Evolutionary conservation across 2,797 vertebrate species (phyloP).

Genomic region (Siniperca undulata): DNA sequence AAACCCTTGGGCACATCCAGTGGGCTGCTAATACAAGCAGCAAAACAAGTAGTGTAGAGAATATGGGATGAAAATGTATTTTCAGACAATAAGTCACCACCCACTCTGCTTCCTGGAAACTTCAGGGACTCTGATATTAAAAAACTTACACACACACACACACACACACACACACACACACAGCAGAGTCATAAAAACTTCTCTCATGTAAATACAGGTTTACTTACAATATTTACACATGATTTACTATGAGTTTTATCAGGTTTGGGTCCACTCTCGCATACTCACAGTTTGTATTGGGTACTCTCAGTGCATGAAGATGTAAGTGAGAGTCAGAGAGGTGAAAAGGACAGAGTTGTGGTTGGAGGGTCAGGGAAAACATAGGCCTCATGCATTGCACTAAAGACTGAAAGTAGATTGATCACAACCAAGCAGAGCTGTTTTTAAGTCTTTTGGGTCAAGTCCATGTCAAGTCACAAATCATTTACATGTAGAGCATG

Average conservation of each 20-base stretch:
- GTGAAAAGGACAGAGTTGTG: conserved; percentile 23
- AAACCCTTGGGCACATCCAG: conserved; percentile 60
- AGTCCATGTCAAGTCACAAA: background rate
- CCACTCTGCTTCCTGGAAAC: conserved; percentile 57
- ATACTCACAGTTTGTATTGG: background rate
- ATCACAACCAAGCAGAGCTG: background rate
- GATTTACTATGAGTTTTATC: background rate
- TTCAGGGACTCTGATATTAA: conserved; percentile 59
- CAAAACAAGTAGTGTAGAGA: conserved; percentile 58
- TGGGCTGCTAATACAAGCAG: conserved; percentile 67
- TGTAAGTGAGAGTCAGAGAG: conserved; percentile 12
- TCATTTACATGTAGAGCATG: background rate
- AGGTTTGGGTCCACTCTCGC: conserved; percentile 14
- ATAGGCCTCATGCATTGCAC: background rate
- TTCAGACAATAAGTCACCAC: conserved; percentile 61
- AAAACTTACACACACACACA: conserved; percentile 28
- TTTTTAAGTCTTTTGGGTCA: background rate
- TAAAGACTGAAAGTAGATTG: conserved; percentile 13
- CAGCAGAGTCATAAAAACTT: conserved; percentile 30
- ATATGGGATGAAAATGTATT: conserved; percentile 53
- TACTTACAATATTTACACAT: conserved; percentile 10
- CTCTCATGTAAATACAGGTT: conserved; percentile 39
- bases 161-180: conserved; percentile 22
- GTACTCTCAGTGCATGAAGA: background rate
- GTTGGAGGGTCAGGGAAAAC: conserved; percentile 17